These are phyloP conservation scores for Prochilodus magdalenae DNA, from an alignment of 2,113 vertebrate genomes.

Conservation along the genomic window DNA sequence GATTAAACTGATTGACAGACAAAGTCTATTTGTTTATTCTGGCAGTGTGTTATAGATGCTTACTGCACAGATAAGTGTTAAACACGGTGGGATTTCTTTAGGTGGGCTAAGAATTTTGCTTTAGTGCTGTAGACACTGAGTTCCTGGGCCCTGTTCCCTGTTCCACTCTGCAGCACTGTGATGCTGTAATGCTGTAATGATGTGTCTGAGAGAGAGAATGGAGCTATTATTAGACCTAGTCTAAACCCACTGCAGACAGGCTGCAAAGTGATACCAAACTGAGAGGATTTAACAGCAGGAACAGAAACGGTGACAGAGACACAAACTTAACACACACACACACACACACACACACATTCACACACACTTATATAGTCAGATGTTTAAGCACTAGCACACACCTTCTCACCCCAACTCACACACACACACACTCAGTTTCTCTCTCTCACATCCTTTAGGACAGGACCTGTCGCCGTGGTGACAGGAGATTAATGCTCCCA, in stretches of 20 bases:
- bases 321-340: conserved; percentile 25
- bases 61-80: background rate
- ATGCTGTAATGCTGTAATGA: conserved; percentile 28
- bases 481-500: conserved; percentile 16
- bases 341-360: conserved; percentile 5
- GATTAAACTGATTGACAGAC: too few relatives aligned
- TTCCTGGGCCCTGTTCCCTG: conserved; percentile 12
- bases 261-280: conserved; percentile 29
- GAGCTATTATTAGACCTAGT: conserved; percentile 47
- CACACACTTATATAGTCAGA: background rate
- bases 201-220: conserved; percentile 43
- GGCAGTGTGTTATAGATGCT: too few relatives aligned
- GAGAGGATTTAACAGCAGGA: conserved; percentile 40
- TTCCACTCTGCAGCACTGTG: background rate
- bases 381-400: background rate
- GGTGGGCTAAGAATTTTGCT: background rate
- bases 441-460: conserved; percentile 9
- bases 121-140: background rate
- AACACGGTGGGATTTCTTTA: too few relatives aligned
- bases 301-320: conserved; percentile 33
- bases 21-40: too few relatives aligned
- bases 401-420: background rate
- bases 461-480: background rate
- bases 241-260: conserved; percentile 40
- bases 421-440: background rate